Percentiles rank a stretch among this genome's conserved stretches.
Conservation (phyloP, 2,113 vertebrate genomes). For the Pelecanus crispus region DNA sequence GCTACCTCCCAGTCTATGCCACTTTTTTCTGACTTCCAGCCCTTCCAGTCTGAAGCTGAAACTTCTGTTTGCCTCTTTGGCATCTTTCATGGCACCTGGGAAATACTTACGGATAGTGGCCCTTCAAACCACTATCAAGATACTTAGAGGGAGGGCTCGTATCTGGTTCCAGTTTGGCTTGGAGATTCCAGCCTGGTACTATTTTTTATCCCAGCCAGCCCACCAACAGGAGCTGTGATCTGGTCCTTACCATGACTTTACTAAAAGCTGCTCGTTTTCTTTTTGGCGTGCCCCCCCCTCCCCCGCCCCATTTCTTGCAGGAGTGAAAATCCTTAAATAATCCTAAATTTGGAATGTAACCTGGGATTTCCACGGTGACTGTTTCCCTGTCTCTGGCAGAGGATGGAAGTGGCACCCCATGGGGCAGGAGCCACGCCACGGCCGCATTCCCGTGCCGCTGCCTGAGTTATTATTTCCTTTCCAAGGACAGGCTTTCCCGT, state of each 20-base stretch:
- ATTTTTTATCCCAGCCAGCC: neutral
- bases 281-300: no score
- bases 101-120: fast-evolving
- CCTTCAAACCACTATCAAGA: no score
- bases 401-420: neutral
- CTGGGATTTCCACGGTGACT: neutral
- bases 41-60: neutral
- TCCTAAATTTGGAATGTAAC: fast-evolving
- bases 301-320: neutral
- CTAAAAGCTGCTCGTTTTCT: neutral
- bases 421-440: neutral
- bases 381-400: neutral
- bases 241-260: neutral
- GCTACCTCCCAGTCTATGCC: neutral
- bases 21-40: neutral
- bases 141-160: neutral
- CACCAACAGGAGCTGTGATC: neutral
- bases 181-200: neutral
- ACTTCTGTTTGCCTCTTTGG: neutral
- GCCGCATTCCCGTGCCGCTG: neutral
- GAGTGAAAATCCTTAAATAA: neutral
- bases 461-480: neutral
- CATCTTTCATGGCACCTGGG: neutral
- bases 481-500: neutral
- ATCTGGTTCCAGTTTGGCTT: neutral